Evolutionary conservation across 92 coral and sea anemone genomes (phyloP).

Genomic region (Umimayanthus kanabou): DNA sequence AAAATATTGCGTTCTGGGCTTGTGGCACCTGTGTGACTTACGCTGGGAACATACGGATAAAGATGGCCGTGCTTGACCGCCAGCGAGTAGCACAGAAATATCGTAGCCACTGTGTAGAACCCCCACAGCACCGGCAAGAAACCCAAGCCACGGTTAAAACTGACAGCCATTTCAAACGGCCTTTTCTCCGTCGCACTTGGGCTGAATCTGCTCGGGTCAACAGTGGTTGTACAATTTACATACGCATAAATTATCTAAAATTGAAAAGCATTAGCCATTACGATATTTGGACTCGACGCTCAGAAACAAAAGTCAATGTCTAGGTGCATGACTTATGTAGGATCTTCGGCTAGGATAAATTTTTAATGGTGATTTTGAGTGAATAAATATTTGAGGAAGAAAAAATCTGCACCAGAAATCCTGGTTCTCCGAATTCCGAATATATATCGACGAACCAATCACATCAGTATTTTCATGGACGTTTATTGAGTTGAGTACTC

Average conservation of each 20-base stretch:
- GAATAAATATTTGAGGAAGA: no score
- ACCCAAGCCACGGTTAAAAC: constrained; percentile 48
- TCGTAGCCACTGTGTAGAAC: constrained; percentile 40
- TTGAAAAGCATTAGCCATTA: constrained; percentile 7
- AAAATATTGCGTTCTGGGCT: constrained; percentile 62
- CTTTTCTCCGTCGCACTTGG: not conserved
- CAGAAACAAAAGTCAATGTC: no score
- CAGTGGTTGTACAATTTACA: not conserved
- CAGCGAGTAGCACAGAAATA: constrained; percentile 50
- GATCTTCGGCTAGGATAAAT: no score
- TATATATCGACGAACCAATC: no score
- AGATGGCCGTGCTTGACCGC: constrained; percentile 55
- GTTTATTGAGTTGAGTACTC: not conserved
- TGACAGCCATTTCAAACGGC: constrained; percentile 24
- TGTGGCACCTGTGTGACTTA: constrained; percentile 56
- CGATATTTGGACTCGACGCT: not conserved
- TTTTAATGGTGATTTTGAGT: no score
- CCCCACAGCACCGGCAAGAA: constrained; percentile 54
- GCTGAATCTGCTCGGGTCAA: not conserved
- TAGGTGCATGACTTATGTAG: no score
- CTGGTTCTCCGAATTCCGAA: no score
- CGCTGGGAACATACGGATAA: constrained; percentile 57
- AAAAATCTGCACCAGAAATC: no score
- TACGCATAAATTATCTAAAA: constrained; percentile 30
- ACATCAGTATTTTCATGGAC: not conserved